Evolutionary conservation across 2,888 invertebrate genomes (phyloP).

Genomic region (Subacronicta megacephala): DNA sequence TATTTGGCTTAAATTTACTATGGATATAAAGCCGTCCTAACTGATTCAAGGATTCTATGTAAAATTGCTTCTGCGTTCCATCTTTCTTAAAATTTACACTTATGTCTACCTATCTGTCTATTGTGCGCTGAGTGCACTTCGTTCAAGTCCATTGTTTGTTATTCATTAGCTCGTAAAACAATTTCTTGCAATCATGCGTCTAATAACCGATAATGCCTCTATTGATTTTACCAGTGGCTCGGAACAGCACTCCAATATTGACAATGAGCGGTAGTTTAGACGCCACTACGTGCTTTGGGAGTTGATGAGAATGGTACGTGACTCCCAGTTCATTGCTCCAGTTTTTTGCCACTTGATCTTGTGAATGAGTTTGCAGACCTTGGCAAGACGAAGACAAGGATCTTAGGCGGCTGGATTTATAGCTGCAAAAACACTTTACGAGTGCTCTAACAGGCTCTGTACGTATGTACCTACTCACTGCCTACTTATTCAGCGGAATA

Average conservation of each 20-base stretch:
- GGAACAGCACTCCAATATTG: slow-evolving; percentile 85
- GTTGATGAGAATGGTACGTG: slow-evolving; percentile 85
- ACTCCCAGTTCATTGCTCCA: slow-evolving; percentile 87
- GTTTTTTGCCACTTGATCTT: slow-evolving; percentile 86
- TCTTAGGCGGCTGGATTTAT: slow-evolving; percentile 76
- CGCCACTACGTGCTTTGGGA: slow-evolving; percentile 83
- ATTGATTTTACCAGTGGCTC: slow-evolving; percentile 85
- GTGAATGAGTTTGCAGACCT: slow-evolving; percentile 85
- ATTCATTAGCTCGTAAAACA: slow-evolving; percentile 75
- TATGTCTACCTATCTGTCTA: slow-evolving; percentile 20
- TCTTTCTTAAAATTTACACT: slow-evolving; percentile 14
- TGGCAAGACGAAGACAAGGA: slow-evolving; percentile 77
- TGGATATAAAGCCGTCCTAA: slow-evolving; percentile 17
- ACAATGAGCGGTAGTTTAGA: slow-evolving; percentile 89
- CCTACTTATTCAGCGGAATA: slow-evolving; percentile 57
- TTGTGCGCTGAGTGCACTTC: slow-evolving; percentile 40
- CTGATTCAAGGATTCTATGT: slow-evolving; percentile 23
- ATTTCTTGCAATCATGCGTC: slow-evolving; percentile 75
- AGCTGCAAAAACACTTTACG: slow-evolving; percentile 69
- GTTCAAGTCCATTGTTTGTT: slow-evolving; percentile 61
- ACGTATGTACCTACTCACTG: slow-evolving; percentile 55
- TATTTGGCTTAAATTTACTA: slow-evolving; percentile 47
- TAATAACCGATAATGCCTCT: slow-evolving; percentile 82
- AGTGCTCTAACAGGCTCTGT: slow-evolving; percentile 56
- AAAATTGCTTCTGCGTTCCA: slow-evolving; percentile 26